Base-by-base conservation (phyloP, 1,140 invertebrate species). In the Arctopsyche grandis region DNA sequence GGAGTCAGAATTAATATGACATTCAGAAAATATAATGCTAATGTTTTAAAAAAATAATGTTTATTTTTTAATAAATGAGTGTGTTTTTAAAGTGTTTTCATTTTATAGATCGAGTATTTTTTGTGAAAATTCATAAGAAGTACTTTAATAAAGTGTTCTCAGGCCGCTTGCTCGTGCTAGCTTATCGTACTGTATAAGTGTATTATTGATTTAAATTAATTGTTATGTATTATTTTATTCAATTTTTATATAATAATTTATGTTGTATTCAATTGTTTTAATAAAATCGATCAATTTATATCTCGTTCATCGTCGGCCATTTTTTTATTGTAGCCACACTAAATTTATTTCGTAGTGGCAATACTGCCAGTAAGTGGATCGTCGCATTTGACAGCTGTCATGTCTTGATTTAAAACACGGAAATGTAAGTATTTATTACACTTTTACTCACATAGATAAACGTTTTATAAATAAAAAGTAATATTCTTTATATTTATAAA, bases 1-100 rank as follows among this genome's bases (percentile, higher is more conserved):
- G 89, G 88, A 46, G 85, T 91, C 44, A 85, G 93, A 84, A 89
- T 94, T 44, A 94, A 94, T 86, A 88, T 94, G 84, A 94, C 93
- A 16, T 94, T 94, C 83, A 86, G 92, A 80, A 91, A 90, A 78
- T 77, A 82, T 52, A 82, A 79, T 76, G 73, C 38, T 10, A 58
- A 52, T 69, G 44, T 75, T 7, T 52, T 63, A 48, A 77, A 44
- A 26, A 66, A 66, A 24, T 66, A 24, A 26, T 66, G 22, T 56
- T 43, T 48, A 58, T 82, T 79, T 86, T 21, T 71, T 83, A 43
- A 69, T 69, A 21, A 69, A 22, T n/a, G n/a, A n/a, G n/a, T n/a
- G n/a, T 10, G n/a, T 10, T 48, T 10, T 48, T 48, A 10, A 48
- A 48, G 9, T n/a, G 9, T 69, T 77, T 43, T 69, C 69, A 56